Base-by-base conservation (phyloP, 1,140 invertebrate species). In the Pinna nobilis region DNA sequence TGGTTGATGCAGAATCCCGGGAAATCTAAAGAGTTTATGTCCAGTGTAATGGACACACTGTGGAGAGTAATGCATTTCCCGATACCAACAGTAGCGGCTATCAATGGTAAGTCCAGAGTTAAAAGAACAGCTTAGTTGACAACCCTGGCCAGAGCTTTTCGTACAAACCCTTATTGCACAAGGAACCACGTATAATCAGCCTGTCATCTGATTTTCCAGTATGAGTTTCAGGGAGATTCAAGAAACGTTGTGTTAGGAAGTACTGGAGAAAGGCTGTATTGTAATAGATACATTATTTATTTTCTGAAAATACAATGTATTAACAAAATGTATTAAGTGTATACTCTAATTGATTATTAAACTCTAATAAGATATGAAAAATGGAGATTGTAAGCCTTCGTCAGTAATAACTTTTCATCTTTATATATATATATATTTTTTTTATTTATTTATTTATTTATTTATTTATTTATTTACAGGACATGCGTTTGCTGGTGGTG, bases 401-500 rank as follows among this genome's bases (percentile, higher is more conserved):
- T n/a, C n/a, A n/a, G n/a, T n/a, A n/a, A n/a, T n/a, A n/a, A n/a
- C n/a, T n/a, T n/a, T n/a, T n/a, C n/a, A n/a, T n/a, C n/a, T n/a
- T n/a, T n/a, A n/a, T n/a, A n/a, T n/a, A n/a, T n/a, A n/a, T n/a
- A n/a, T n/a, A n/a, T n/a, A n/a, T n/a, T n/a, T n/a, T n/a, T n/a
- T n/a, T n/a, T n/a, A n/a, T n/a, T n/a, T n/a, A n/a, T n/a, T n/a
- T n/a, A n/a, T n/a, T n/a, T n/a, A n/a, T n/a, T n/a, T n/a, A n/a
- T n/a, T n/a, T n/a, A n/a, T n/a, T n/a, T n/a, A n/a, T n/a, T n/a
- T n/a, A n/a, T 33, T 33, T n/a, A 7, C 49, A 83, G 80, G 79
- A 55, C 79, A 83, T 68, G 64, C 66, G 11, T 83, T 76, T 73
- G 82, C 80, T 32, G 77, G 70, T 32, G 80, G 82, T 32, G 75